phyloP scores from a whole-genome alignment of 2,888 invertebrate genomes.

The Herminia tarsipennalis region DNA sequence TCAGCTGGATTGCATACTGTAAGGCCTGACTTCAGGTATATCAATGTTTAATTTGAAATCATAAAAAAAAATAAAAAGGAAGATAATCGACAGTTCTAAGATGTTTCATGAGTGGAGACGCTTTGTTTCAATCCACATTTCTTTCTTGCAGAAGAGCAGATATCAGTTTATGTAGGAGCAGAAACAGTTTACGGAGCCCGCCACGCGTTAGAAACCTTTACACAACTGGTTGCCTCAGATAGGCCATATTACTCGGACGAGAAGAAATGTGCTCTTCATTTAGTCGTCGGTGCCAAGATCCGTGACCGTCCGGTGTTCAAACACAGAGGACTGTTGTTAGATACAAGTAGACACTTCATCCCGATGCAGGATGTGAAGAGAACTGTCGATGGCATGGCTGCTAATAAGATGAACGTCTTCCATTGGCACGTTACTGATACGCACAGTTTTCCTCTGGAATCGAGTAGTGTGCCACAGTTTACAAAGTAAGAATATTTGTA shows the following conservation, averaged over 20 bases:
- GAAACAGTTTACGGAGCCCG: conserved; percentile 90
- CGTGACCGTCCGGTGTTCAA: conserved; percentile 92
- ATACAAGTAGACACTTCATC: conserved; percentile 95
- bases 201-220: conserved; percentile 91
- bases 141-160: conserved; percentile 67
- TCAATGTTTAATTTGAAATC: too few relatives aligned
- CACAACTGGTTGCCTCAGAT: conserved; percentile 86
- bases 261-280: conserved; percentile 82
- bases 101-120: too few relatives aligned
- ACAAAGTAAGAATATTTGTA: conserved; percentile 83
- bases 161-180: conserved; percentile 84
- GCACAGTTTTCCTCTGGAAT: conserved; percentile 96
- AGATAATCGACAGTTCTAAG: too few relatives aligned
- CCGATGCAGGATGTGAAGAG: conserved; percentile 88
- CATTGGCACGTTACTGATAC: conserved; percentile 97
- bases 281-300: conserved; percentile 87
- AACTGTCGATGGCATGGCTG: conserved; percentile 94
- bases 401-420: conserved; percentile 95
- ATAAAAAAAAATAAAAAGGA: too few relatives aligned
- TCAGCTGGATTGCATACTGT: too few relatives aligned
- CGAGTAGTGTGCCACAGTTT: conserved; percentile 90
- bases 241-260: conserved; percentile 53
- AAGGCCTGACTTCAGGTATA: too few relatives aligned
- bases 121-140: too few relatives aligned
- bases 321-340: conserved; percentile 95